phyloP scores from a whole-genome alignment of 2,113 vertebrate genomes.

The Eptatretus burgeri region DNA sequence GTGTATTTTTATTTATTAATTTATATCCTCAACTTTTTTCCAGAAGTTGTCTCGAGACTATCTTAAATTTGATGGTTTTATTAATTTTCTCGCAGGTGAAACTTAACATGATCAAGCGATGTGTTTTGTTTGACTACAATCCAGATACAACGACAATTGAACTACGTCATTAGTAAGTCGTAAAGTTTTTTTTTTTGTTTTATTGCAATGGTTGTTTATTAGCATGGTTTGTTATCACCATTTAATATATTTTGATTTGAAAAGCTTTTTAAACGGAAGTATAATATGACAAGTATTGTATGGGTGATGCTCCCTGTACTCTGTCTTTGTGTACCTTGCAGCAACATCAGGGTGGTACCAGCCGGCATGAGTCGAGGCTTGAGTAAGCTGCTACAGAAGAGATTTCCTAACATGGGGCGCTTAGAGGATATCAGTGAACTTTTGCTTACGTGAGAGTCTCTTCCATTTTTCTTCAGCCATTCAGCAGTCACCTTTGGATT shows the following conservation, averaged over 20 bases:
- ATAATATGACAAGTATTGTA: too few relatives aligned
- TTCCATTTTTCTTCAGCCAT: background rate
- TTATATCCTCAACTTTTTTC: too few relatives aligned
- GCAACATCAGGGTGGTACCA: slow-evolving; percentile 60
- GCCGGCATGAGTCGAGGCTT: slow-evolving; percentile 56
- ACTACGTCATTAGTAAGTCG: slow-evolving; percentile 56
- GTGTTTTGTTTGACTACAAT: slow-evolving; percentile 40
- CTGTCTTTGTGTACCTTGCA: slow-evolving; percentile 12
- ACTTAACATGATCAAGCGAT: slow-evolving; percentile 53
- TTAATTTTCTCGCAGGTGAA: slow-evolving; percentile 23
- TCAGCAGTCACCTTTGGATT: background rate
- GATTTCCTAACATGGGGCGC: slow-evolving; percentile 57
- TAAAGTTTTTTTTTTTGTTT: too few relatives aligned
- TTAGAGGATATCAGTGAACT: slow-evolving; percentile 71
- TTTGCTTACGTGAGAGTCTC: slow-evolving; percentile 32
- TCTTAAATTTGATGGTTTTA: background rate
- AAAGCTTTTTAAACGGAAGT: too few relatives aligned
- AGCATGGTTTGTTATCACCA: too few relatives aligned
- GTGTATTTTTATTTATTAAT: too few relatives aligned
- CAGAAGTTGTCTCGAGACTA: too few relatives aligned
- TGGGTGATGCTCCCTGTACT: background rate
- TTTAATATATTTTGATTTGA: too few relatives aligned
- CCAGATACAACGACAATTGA: slow-evolving; percentile 27
- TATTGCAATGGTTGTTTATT: too few relatives aligned
- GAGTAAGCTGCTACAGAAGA: slow-evolving; percentile 72